Percentiles rank a stretch among this genome's conserved stretches.
These are phyloP conservation scores for Drosophila truncata DNA, from an alignment of 1,140 invertebrate genomes.

Conservation along the genomic window DNA sequence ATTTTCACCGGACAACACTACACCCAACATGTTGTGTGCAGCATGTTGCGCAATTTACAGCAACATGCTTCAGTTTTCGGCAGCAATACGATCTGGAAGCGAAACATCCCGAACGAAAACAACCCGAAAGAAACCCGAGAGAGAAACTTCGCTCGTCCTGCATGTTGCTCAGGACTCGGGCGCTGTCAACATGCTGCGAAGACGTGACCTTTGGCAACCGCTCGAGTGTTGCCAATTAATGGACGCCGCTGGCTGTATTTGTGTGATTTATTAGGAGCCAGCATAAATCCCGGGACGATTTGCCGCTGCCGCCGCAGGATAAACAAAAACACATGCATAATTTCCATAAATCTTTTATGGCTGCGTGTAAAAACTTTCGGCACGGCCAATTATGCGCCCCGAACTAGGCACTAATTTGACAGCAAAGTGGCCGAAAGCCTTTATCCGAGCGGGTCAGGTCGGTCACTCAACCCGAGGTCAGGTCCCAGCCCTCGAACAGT, in stretches of 20 bases:
- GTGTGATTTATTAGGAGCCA: constrained; percentile 67
- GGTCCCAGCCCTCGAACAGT: not conserved
- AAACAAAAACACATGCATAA: constrained; percentile 78
- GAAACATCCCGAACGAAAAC: not conserved
- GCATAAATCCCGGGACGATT: constrained; percentile 67
- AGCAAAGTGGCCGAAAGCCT: constrained; percentile 64
- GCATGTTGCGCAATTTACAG: not conserved
- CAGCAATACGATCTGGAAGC: not conserved
- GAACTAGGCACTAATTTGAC: constrained; percentile 80
- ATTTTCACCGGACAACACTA: not conserved
- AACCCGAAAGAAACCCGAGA: not conserved
- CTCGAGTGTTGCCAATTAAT: constrained; percentile 76
- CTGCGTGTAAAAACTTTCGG: constrained; percentile 70
- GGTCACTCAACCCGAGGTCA: constrained; percentile 27
- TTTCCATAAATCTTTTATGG: constrained; percentile 82
- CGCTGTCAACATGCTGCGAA: constrained; percentile 43
- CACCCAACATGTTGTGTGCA: not conserved
- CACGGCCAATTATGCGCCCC: constrained; percentile 70
- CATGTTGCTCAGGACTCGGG: constrained; percentile 10
- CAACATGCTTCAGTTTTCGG: not conserved
- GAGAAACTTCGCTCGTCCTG: constrained; percentile 12
- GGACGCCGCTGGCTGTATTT: constrained; percentile 31
- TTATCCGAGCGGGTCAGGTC: constrained; percentile 27
- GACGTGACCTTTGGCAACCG: constrained; percentile 77
- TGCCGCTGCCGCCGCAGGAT: constrained; percentile 33